Conservation (phyloP, 1,140 invertebrate genomes). For the Polyergus mexicanus region DNA sequence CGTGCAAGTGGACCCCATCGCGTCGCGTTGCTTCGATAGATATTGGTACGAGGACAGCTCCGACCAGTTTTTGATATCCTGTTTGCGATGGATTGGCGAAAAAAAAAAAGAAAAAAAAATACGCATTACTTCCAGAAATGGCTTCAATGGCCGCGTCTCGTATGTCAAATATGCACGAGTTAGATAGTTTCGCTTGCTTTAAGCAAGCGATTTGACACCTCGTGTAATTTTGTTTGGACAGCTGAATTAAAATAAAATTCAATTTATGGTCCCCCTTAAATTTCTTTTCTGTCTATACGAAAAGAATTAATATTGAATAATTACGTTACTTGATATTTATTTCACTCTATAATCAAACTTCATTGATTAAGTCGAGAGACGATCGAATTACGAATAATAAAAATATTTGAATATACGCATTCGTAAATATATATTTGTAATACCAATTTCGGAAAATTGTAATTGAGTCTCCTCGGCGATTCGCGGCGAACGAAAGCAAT, state of each 20-base stretch:
- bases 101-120: constrained; percentile 9
- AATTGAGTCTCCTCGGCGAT: background rate
- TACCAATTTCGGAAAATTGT: background rate
- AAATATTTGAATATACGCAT: background rate
- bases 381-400: background rate
- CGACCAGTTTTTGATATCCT: constrained; percentile 44
- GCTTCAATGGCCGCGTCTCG: background rate
- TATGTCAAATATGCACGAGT: background rate
- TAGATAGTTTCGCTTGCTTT: background rate
- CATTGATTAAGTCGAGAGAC: background rate
- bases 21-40: constrained; percentile 49
- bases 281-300: background rate
- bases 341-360: background rate
- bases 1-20: constrained; percentile 81
- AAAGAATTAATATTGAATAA: background rate
- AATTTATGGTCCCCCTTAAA: background rate
- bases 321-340: background rate
- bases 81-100: constrained; percentile 39
- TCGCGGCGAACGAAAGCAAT: constrained; percentile 22
- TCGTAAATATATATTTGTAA: background rate
- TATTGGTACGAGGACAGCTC: constrained; percentile 47
- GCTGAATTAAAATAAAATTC: background rate
- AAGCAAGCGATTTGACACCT: background rate
- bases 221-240: background rate
- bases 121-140: constrained; percentile 17